Base-by-base conservation (phyloP, 2,888 invertebrate species). In the Hydropsyche betteni region DNA sequence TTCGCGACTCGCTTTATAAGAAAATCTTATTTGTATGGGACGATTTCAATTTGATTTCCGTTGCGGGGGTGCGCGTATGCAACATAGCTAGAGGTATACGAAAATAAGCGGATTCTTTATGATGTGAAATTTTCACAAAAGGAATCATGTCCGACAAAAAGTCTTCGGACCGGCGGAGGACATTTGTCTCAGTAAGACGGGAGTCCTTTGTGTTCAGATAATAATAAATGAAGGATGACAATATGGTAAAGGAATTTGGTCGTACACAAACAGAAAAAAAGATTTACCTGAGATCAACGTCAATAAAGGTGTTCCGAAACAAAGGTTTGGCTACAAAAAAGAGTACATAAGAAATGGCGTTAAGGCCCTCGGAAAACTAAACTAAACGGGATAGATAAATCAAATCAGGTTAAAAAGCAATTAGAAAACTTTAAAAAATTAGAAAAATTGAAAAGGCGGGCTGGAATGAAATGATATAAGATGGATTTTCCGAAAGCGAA, bases 151-250 rank as follows among this genome's bases (percentile, higher is more conserved):
- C 53, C 53, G 14, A 14, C 53, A 53, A 24, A 24, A 24, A 24
- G 24, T 24, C 24, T 53, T 53, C 53, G 53, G 53, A 14, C 14
- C 53, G 14, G 53, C 14, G 24, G 24, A 24, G 53, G 14, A 53
- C 53, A 53, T 53, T 53, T 53, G 14, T 53, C 53, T 53, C 14
- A 53, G 14, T 14, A 53, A 53, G n/a, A 53, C 12, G 53, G 14
- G 53, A 14, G 14, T 53, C 14, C 53, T 53, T 53, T 53, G 53
- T 53, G 53, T 16, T 53, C 53, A 53, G 5, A 53, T 16, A 53
- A 51, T 51, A 53, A 53, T 53, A 53, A 53, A 53, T 53, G 53
- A 53, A 14, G 53, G 53, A 53, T 53, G 53, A 53, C 53, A 53
- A 53, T 14, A 14, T 53, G 14, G 53, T 53, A 53, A n/a, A 6